A percentile compares a stretch with the other conserved stretches of the same genome.
Conservation (phyloP, 2,888 invertebrate species). For the Melitaea athalia region DNA sequence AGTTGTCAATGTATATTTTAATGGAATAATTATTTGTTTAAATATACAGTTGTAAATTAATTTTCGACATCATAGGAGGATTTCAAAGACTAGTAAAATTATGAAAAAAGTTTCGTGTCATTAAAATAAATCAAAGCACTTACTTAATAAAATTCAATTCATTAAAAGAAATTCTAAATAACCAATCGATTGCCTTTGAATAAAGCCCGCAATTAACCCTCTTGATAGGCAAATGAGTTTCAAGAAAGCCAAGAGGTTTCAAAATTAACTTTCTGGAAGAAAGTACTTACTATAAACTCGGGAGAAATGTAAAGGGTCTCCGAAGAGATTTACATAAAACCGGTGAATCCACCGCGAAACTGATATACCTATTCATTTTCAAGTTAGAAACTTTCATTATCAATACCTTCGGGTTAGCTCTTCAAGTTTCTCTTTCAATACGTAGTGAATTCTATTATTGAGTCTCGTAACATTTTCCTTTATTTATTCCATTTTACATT, state of each 20-base stretch:
- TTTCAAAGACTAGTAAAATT: too few species aligned
- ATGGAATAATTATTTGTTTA: too few species aligned
- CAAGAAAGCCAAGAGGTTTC: slow-evolving; percentile 31
- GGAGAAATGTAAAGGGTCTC: slow-evolving; percentile 39
- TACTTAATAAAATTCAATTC: not conserved
- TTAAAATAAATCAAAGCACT: not conserved
- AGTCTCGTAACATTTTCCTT: not conserved
- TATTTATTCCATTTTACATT: not conserved
- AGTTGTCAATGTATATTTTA: too few species aligned
- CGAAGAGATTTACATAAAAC: slow-evolving; percentile 41
- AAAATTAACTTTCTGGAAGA: slow-evolving; percentile 37
- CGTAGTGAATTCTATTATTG: slow-evolving; percentile 20
- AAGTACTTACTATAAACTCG: slow-evolving; percentile 35
- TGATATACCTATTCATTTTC: slow-evolving; percentile 36
- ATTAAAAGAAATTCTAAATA: slow-evolving; percentile 14
- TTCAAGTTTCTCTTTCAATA: slow-evolving; percentile 27
- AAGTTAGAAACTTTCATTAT: slow-evolving; percentile 35
- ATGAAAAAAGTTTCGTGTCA: not conserved
- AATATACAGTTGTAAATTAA: too few species aligned
- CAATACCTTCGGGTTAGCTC: slow-evolving; percentile 23
- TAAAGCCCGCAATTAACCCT: slow-evolving; percentile 34
- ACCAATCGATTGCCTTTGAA: slow-evolving; percentile 26
- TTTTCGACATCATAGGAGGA: too few species aligned
- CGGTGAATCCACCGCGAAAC: slow-evolving; percentile 35
- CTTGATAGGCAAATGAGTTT: slow-evolving; percentile 34